These are phyloP conservation scores for Pristionchus japonicus DNA, from an alignment of 2,888 invertebrate genomes.

Conservation along the genomic window DNA sequence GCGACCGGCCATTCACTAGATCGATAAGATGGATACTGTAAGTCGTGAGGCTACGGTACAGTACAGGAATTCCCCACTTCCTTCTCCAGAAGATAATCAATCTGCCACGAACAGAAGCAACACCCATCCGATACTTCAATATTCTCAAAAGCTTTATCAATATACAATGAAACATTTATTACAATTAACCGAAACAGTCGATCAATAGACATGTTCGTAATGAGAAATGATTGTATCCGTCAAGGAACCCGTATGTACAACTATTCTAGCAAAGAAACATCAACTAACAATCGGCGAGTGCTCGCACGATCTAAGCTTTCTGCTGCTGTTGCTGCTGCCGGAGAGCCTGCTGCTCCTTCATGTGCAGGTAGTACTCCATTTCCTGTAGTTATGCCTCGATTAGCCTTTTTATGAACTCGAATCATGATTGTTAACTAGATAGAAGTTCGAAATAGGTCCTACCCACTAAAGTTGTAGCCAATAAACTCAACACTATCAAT, in stretches of 20 bases:
- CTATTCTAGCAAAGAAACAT: neutral
- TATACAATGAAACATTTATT: neutral
- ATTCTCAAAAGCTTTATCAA: neutral
- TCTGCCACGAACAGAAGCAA: neutral
- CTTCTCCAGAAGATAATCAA: neutral
- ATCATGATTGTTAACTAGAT: too few species aligned
- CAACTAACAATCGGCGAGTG: neutral
- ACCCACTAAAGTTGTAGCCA: too few species aligned
- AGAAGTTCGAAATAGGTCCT: too few species aligned
- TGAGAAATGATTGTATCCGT: slow-evolving; percentile 5
- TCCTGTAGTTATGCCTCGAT: too few species aligned
- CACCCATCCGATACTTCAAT: neutral
- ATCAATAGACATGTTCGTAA: neutral
- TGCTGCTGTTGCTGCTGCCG: neutral
- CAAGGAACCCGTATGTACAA: slow-evolving; percentile 6
- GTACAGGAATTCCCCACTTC: neutral
- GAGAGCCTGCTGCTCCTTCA: slow-evolving; percentile 24
- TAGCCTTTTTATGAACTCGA: too few species aligned
- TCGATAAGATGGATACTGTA: neutral
- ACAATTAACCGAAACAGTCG: neutral
- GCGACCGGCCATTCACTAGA: slow-evolving; percentile 28
- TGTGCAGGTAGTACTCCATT: slow-evolving; percentile 15
- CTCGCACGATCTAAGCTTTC: neutral
- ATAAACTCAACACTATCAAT: too few species aligned
- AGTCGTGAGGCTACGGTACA: neutral